phyloP scores from a whole-genome alignment of 2,113 vertebrate species.

The Zosterops pallidus region DNA sequence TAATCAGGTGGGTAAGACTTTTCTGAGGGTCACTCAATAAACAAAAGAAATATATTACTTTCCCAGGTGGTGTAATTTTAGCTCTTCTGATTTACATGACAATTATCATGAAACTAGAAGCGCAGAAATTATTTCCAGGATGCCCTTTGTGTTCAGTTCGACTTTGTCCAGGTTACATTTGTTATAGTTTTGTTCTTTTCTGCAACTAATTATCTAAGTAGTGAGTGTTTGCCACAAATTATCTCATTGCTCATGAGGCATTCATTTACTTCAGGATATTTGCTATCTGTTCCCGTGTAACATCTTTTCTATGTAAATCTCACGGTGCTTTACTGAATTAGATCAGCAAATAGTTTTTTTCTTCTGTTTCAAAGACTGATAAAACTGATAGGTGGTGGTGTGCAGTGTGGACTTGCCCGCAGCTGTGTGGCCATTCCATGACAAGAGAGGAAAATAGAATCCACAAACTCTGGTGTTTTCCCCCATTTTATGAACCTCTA shows the following conservation, averaged over 20 bases:
- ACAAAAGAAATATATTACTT: conserved; percentile 56
- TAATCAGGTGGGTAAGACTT: conserved; percentile 58
- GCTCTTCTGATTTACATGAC: conserved; percentile 65
- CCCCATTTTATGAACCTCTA: not conserved
- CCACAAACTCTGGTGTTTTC: rapidly evolving
- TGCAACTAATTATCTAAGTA: conserved; percentile 19
- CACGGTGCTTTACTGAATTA: not conserved
- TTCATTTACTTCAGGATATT: not conserved
- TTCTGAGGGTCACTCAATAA: conserved; percentile 61
- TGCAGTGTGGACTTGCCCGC: not conserved
- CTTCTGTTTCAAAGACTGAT: not conserved
- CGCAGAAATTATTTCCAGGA: conserved; percentile 38
- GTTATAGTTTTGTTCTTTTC: conserved; percentile 39
- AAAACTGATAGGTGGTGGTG: not conserved
- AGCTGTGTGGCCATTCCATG: not conserved
- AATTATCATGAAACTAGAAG: conserved; percentile 61
- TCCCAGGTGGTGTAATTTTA: conserved; percentile 40
- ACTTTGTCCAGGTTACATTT: conserved; percentile 15
- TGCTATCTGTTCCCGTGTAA: not conserved
- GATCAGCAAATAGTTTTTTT: not conserved
- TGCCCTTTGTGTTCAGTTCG: conserved; percentile 31
- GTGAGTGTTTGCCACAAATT: conserved; percentile 29
- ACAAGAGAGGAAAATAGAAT: not conserved
- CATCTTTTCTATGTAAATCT: not conserved
- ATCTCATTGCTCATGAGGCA: conserved; percentile 18